Evolutionary conservation across 2,113 vertebrate species (phyloP), one percentile per base, ranked within the genome.

Genomic region (Heloderma charlesbogerti): DNA sequence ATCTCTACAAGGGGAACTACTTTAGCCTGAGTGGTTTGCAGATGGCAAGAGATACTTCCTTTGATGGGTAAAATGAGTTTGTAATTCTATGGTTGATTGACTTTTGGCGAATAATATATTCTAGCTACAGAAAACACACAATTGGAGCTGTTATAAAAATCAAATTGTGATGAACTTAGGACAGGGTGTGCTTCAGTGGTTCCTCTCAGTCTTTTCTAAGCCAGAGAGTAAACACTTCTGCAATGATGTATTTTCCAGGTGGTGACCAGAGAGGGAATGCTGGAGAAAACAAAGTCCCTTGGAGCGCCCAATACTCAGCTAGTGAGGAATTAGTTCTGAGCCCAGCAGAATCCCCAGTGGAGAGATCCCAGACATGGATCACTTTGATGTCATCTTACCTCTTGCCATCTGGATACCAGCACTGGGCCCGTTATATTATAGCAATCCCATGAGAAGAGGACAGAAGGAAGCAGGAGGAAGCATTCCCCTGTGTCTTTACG

Each of bases 171-270:
- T 85, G 43, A 43, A 27, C 43, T 85, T 31, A 67, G 37, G 83
- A 85, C 83, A 48, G 63, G 29, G 83, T 85, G 83, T 85, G 45
- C 37, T 31, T 48, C 40, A 45, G 45, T 16, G 45, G 13, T 31
- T 69, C 40, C 83, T 69, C 27, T 67, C 34, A 31, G 63, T 45
- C 40, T 67, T 27, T 84, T 84, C 63, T 60, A 84, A 84, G 43
- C 43, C 40, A 69, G n/a, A 40, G n/a, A 74, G 72, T 69, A 67
- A 84, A 84, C 83, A 84, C 29, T 85, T 69, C 6, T 48, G 83
- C 27, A 69, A 45, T 69, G 27, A 85, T 69, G 40, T 85, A 67
- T 85, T 85, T 85, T 85, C 63, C 83, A 69, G 83, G 83, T 69
- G 63, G 83, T 69, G 40, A 48, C 83, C 83, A 85, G 83, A 69